Evolutionary conservation across 1,140 invertebrate genomes (phyloP).

Genomic region (Idris sp.): DNA sequence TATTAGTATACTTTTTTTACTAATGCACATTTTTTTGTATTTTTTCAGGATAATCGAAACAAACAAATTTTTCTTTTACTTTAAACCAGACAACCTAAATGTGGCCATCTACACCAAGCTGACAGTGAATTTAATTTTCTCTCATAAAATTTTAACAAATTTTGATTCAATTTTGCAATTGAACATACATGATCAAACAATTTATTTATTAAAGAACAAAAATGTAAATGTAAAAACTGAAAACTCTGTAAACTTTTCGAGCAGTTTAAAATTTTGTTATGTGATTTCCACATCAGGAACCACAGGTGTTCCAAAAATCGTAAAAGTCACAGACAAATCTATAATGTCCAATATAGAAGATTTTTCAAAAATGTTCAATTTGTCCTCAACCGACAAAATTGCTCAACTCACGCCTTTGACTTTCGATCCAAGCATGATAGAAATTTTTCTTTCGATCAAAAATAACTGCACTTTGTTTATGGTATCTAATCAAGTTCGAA

Average conservation of each 20-base stretch:
- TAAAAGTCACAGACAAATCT: conserved; percentile 81
- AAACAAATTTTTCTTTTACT: conserved; percentile 63
- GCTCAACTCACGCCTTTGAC: conserved; percentile 86
- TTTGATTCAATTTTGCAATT: conserved; percentile 47
- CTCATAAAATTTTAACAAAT: conserved; percentile 12
- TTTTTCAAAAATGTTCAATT: conserved; percentile 79
- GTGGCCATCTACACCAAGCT: conserved; percentile 38
- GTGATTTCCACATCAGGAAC: conserved; percentile 83
- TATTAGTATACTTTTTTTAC: too few relatives aligned
- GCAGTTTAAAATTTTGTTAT: conserved; percentile 79
- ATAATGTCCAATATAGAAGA: conserved; percentile 82
- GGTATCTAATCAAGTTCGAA: conserved; percentile 78
- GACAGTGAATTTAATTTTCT: conserved; percentile 65
- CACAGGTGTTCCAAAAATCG: conserved; percentile 82
- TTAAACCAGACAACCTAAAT: conserved; percentile 34
- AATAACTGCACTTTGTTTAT: conserved; percentile 83
- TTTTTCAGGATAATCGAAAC: conserved; percentile 66
- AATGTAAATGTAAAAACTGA: conserved; percentile 18
- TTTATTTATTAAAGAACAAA: conserved; percentile 60
- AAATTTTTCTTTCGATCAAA: conserved; percentile 84
- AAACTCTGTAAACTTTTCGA: not conserved
- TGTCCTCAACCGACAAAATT: conserved; percentile 81
- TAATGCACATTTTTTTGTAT: too few relatives aligned
- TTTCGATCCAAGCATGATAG: conserved; percentile 90
- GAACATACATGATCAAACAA: conserved; percentile 36